Percentiles rank a stretch among this genome's conserved stretches.
Conservation (phyloP, 2,888 invertebrate genomes). For the Apotomis capreana region DNA sequence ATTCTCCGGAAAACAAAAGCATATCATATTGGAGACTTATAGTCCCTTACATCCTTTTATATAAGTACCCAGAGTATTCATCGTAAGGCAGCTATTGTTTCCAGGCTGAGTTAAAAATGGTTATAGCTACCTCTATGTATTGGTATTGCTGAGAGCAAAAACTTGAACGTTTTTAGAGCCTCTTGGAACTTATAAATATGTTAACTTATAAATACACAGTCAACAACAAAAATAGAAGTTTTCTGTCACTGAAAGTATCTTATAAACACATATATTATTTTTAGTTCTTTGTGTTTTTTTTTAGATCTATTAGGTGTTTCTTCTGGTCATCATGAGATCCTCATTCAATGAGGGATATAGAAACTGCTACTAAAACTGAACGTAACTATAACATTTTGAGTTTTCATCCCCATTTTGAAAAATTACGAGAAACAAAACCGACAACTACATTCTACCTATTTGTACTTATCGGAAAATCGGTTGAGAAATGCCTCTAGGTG, state of each 20-base stretch:
- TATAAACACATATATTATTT: too few relatives aligned
- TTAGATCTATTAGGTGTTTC: too few relatives aligned
- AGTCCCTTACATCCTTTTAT: constrained; percentile 1
- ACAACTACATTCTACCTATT: too few relatives aligned
- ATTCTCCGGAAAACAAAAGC: constrained; percentile 1
- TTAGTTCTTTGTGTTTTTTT: too few relatives aligned
- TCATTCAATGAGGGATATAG: too few relatives aligned
- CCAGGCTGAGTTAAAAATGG: constrained; percentile 52
- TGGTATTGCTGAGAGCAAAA: constrained; percentile 4
- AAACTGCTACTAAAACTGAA: too few relatives aligned
- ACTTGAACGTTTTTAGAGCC: constrained; percentile 19
- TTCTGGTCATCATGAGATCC: too few relatives aligned
- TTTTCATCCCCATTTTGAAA: too few relatives aligned
- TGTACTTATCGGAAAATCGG: too few relatives aligned
- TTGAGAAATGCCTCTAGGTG: too few relatives aligned
- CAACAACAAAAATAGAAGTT: background rate
- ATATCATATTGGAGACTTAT: background rate
- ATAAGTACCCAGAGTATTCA: constrained; percentile 46
- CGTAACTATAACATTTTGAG: too few relatives aligned
- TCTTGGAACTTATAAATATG: constrained; percentile 8
- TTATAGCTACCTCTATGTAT: constrained; percentile 43
- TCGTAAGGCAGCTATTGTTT: constrained; percentile 54
- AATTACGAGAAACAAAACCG: too few relatives aligned
- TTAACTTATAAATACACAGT: background rate
- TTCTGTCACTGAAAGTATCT: background rate